Percentiles rank a stretch among this genome's conserved stretches.
These are phyloP conservation scores for Automeris io DNA, from an alignment of 2,888 invertebrate species.

Conservation along the genomic window DNA sequence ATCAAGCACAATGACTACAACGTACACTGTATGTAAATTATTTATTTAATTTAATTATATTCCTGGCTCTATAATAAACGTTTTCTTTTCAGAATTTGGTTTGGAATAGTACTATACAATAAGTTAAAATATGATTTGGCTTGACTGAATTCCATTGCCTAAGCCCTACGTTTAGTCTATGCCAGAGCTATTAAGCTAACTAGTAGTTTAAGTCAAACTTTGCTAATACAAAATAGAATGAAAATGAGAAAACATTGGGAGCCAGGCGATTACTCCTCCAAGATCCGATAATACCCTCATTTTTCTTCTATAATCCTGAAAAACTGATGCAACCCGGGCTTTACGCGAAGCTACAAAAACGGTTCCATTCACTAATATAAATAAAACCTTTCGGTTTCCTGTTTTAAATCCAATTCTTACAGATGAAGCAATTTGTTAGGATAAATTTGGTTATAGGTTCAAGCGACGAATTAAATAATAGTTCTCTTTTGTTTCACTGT, in stretches of 20 bases:
- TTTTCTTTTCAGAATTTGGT: too few relatives aligned
- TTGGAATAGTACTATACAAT: too few relatives aligned
- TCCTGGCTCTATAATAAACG: too few relatives aligned
- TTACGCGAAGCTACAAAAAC: slow-evolving; percentile 48
- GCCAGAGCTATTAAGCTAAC: slow-evolving; percentile 6
- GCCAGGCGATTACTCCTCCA: slow-evolving; percentile 52
- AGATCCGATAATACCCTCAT: slow-evolving; percentile 67
- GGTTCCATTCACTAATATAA: slow-evolving; percentile 44
- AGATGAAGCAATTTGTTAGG: slow-evolving; percentile 14
- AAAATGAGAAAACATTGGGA: slow-evolving; percentile 58
- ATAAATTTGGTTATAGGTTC: slow-evolving; percentile 10
- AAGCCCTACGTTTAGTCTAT: slow-evolving; percentile 8
- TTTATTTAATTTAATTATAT: too few relatives aligned
- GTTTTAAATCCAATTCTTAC: slow-evolving; percentile 41
- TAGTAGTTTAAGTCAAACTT: slow-evolving; percentile 6
- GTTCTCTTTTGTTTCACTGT: slow-evolving; percentile 2
- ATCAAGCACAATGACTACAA: too few relatives aligned
- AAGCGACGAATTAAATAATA: slow-evolving; percentile 1
- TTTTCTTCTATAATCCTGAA: slow-evolving; percentile 70
- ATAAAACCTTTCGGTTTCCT: slow-evolving; percentile 45
- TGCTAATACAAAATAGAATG: slow-evolving; percentile 34
- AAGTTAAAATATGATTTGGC: neutral
- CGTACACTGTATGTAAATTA: too few relatives aligned
- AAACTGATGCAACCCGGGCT: slow-evolving; percentile 53
- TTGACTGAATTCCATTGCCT: slow-evolving; percentile 2